These are phyloP conservation scores for Synanthedon tipuliformis DNA, from an alignment of 2,888 invertebrate species.

Conservation along the genomic window DNA sequence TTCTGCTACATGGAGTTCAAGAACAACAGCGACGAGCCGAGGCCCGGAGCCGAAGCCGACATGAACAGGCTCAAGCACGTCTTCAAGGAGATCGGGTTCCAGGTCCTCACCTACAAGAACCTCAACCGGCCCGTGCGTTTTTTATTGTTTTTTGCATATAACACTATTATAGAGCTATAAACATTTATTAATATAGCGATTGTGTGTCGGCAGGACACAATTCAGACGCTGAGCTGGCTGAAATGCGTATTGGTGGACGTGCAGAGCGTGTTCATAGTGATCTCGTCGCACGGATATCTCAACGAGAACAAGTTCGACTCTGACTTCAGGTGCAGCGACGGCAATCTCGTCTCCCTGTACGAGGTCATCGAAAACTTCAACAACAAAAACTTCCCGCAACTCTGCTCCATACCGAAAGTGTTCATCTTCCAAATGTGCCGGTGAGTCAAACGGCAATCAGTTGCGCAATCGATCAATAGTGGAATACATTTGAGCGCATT, in stretches of 20 bases:
- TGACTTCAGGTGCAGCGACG: slow-evolving; percentile 72
- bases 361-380: slow-evolving; percentile 72
- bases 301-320: slow-evolving; percentile 52
- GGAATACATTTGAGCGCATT: background rate
- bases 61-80: slow-evolving; percentile 66
- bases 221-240: slow-evolving; percentile 41
- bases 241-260: slow-evolving; percentile 38
- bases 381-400: slow-evolving; percentile 57
- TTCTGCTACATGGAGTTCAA: slow-evolving; percentile 72
- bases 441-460: slow-evolving; percentile 23
- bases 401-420: slow-evolving; percentile 75
- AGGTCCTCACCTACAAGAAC: slow-evolving; percentile 46
- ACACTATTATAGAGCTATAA: no score
- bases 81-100: slow-evolving; percentile 73
- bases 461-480: background rate
- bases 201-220: slow-evolving; percentile 26
- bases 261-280: slow-evolving; percentile 74
- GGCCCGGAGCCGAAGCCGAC: slow-evolving; percentile 73
- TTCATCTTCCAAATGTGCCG: slow-evolving; percentile 81
- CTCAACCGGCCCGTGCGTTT: slow-evolving; percentile 43
- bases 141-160: no score
- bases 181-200: no score
- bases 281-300: slow-evolving; percentile 76
- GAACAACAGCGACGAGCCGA: slow-evolving; percentile 34
- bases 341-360: slow-evolving; percentile 53